phyloP scores from a whole-genome alignment of 2,888 invertebrate species.

The Osmoderma eremita region DNA sequence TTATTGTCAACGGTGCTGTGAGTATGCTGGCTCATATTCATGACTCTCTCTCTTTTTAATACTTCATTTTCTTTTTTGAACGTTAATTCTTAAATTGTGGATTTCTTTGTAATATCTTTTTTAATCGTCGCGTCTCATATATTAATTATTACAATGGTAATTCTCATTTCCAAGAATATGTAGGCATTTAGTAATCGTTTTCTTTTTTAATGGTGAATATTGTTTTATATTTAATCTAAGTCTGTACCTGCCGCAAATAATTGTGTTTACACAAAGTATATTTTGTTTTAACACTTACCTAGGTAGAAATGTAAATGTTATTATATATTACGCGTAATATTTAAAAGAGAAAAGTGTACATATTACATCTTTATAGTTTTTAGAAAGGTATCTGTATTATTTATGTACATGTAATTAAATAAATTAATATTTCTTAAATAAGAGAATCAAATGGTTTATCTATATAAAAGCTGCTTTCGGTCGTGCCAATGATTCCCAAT shows the following conservation, averaged over 20 bases:
- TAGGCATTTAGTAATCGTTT: constrained; percentile 23
- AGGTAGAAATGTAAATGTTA: constrained; percentile 37
- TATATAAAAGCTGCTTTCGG: too few species aligned
- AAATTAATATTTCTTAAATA: constrained; percentile 1
- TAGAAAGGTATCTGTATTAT: constrained; percentile 31
- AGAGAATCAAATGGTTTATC: constrained; percentile 2
- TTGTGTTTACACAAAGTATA: constrained; percentile 32
- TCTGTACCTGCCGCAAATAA: constrained; percentile 42
- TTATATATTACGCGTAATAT: too few species aligned
- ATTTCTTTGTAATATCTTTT: constrained; percentile 22
- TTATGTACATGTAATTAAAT: constrained; percentile 27
- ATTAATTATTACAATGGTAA: too few species aligned
- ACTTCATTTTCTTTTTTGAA: too few species aligned
- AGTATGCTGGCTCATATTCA: constrained; percentile 43
- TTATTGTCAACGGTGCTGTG: constrained; percentile 38
- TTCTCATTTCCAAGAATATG: constrained; percentile 5
- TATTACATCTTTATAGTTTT: constrained; percentile 33
- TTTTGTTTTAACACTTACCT: constrained; percentile 38
- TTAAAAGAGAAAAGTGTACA: constrained; percentile 9
- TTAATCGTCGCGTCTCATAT: constrained; percentile 2
- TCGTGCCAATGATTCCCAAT: too few species aligned
- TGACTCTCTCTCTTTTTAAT: constrained; percentile 19
- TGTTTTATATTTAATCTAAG: constrained; percentile 32
- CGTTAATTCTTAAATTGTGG: constrained; percentile 4
- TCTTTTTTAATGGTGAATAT: constrained; percentile 26